A percentile compares a stretch with the other conserved stretches of the same genome.
These are phyloP conservation scores for Dendroctonus valens DNA, from an alignment of 1,140 invertebrate genomes.

Conservation along the genomic window DNA sequence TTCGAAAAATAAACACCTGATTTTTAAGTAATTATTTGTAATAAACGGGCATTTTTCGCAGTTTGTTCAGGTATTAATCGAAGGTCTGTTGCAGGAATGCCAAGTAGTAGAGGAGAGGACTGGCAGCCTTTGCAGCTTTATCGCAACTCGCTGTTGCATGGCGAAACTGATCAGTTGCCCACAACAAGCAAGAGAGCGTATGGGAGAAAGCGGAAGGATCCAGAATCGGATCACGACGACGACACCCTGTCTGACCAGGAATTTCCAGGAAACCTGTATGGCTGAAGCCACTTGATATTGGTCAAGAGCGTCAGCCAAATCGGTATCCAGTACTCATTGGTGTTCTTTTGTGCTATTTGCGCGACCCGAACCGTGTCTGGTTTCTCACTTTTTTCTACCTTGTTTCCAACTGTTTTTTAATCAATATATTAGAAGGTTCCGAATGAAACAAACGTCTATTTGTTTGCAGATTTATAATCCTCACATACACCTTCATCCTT, in stretches of 20 bases:
- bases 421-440: too few species aligned
- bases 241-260: slow-evolving; percentile 63
- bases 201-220: slow-evolving; percentile 58
- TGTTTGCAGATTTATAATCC: slow-evolving; percentile 16
- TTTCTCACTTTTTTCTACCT: too few species aligned
- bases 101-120: slow-evolving; percentile 81
- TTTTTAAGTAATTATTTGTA: too few species aligned
- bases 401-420: too few species aligned
- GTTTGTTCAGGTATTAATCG: neutral
- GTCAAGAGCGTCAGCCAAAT: too few species aligned
- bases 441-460: too few species aligned
- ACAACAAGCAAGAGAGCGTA: slow-evolving; percentile 72
- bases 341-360: too few species aligned
- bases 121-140: slow-evolving; percentile 89
- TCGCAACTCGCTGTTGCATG: slow-evolving; percentile 85
- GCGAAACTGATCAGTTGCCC: slow-evolving; percentile 70
- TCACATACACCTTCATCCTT: slow-evolving; percentile 35
- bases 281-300: slow-evolving; percentile 31
- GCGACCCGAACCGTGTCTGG: too few species aligned
- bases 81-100: slow-evolving; percentile 56
- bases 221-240: slow-evolving; percentile 63
- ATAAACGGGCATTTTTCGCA: too few species aligned
- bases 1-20: too few species aligned
- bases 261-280: slow-evolving; percentile 56
- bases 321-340: too few species aligned